Percentiles rank a stretch among this genome's conserved stretches.
These are phyloP conservation scores for Anoplophora glabripennis DNA, from an alignment of 1,140 invertebrate genomes.

Conservation along the genomic window DNA sequence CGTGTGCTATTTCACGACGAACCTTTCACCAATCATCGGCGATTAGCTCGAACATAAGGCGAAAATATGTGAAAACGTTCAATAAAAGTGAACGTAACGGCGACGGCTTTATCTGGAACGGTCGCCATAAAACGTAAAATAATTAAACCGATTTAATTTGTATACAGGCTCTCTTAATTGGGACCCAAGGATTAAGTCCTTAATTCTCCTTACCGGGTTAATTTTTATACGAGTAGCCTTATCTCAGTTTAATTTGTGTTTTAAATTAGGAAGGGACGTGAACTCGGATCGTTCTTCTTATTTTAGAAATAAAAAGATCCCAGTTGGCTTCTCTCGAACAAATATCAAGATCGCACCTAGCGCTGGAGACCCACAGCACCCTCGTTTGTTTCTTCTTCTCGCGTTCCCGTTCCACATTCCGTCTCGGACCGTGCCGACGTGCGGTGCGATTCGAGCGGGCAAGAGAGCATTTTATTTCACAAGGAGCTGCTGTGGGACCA, in stretches of 20 bases:
- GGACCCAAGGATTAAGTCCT: conserved; percentile 35
- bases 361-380: not conserved
- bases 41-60: too few relatives aligned
- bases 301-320: conserved; percentile 12
- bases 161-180: conserved; percentile 37
- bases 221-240: conserved; percentile 14
- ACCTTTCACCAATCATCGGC: too few relatives aligned
- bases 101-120: conserved; percentile 11
- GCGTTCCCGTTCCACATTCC: not conserved
- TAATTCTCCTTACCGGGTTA: conserved; percentile 24
- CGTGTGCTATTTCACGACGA: too few relatives aligned
- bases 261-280: conserved; percentile 27
- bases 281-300: conserved; percentile 9
- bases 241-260: conserved; percentile 36
- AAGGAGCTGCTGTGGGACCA: conserved; percentile 37
- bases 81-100: conserved; percentile 4
- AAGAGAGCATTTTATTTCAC: conserved; percentile 13
- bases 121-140: conserved; percentile 8
- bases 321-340: not conserved
- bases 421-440: not conserved
- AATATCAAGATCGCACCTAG: conserved; percentile 2
- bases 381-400: not conserved
- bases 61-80: too few relatives aligned
- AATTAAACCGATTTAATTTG: conserved; percentile 31
- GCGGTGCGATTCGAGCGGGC: not conserved